These are phyloP conservation scores for Tiliqua scincoides DNA, from an alignment of 2,113 vertebrate genomes.

Conservation along the genomic window DNA sequence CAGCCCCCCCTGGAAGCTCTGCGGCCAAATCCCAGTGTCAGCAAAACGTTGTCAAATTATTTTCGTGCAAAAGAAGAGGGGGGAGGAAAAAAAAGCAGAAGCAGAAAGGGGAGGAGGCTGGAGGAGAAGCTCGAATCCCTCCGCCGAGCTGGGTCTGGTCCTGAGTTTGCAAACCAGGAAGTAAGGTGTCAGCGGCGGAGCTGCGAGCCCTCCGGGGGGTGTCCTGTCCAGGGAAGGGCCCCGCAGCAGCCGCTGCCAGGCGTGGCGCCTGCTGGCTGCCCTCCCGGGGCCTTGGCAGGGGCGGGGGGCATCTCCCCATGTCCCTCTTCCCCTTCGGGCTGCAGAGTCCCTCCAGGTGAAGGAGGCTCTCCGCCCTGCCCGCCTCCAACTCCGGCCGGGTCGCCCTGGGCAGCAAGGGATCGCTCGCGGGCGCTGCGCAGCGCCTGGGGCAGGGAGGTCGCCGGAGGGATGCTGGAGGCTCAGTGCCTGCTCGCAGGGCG, in stretches of 20 bases:
- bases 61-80: slow-evolving; percentile 69
- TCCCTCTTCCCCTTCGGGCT: slow-evolving; percentile 19
- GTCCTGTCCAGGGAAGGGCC: background rate
- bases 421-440: background rate
- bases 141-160: slow-evolving; percentile 74
- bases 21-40: slow-evolving; percentile 74
- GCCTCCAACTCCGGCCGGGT: background rate
- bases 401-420: background rate
- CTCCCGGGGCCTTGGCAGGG: background rate
- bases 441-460: slow-evolving; percentile 26
- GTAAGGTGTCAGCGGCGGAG: slow-evolving; percentile 69
- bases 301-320: background rate
- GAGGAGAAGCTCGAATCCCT: slow-evolving; percentile 68
- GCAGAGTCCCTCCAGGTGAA: slow-evolving; percentile 30
- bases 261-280: background rate
- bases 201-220: background rate
- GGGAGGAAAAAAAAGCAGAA: slow-evolving; percentile 49
- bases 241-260: background rate
- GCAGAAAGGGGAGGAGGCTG: slow-evolving; percentile 58
- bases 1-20: slow-evolving; percentile 58
- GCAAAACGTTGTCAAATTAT: slow-evolving; percentile 81
- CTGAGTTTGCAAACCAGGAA: slow-evolving; percentile 77
- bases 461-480: background rate
- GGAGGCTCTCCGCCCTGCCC: background rate
- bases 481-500: background rate